These are phyloP conservation scores for Actias luna DNA, from an alignment of 2,888 invertebrate species.

Conservation along the genomic window DNA sequence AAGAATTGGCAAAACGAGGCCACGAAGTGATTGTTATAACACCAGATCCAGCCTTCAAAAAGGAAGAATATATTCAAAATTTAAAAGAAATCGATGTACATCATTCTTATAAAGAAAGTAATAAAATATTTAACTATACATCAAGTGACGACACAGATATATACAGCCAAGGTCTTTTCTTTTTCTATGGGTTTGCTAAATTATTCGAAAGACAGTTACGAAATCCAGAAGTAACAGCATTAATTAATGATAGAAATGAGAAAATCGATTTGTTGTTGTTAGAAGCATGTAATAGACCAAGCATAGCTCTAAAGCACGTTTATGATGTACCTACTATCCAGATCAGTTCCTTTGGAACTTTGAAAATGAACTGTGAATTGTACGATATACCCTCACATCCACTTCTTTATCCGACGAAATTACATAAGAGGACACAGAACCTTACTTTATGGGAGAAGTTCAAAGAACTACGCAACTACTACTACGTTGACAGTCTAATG, in stretches of 20 bases:
- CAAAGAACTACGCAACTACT: constrained; percentile 25
- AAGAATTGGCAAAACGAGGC: constrained; percentile 54
- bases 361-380: constrained; percentile 23
- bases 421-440: constrained; percentile 33
- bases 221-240: constrained; percentile 28
- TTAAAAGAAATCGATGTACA: constrained; percentile 56
- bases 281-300: constrained; percentile 35
- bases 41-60: constrained; percentile 44
- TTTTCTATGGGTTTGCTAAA: no score
- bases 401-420: constrained; percentile 36
- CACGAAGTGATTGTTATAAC: constrained; percentile 61
- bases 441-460: constrained; percentile 43
- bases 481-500: constrained; percentile 18
- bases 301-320: constrained; percentile 34
- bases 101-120: constrained; percentile 40
- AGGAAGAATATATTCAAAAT: constrained; percentile 38
- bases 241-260: constrained; percentile 29
- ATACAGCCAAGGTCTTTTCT: constrained; percentile 2
- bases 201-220: constrained; percentile 22
- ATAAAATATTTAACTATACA: constrained; percentile 10
- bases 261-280: constrained; percentile 46
- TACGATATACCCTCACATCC: constrained; percentile 30
- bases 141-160: constrained; percentile 17
- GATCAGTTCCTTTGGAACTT: constrained; percentile 41
- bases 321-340: constrained; percentile 41